These are phyloP conservation scores for Connochaetes taurinus DNA, from an alignment of 2,113 vertebrate species.

Conservation along the genomic window DNA sequence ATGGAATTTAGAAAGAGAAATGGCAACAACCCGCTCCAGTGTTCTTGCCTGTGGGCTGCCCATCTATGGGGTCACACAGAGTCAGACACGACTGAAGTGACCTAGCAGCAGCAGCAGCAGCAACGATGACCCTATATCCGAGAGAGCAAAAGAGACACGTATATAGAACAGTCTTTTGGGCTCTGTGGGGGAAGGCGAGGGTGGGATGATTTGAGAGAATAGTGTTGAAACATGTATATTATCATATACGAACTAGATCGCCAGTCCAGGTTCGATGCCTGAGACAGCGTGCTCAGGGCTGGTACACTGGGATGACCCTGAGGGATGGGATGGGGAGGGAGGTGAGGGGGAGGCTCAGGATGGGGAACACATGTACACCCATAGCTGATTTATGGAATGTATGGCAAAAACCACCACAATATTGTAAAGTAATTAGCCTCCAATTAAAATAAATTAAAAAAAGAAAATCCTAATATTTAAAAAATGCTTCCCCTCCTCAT, in stretches of 20 bases:
- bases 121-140: fast-evolving
- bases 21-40: too few relatives aligned
- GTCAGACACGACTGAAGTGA: too few relatives aligned
- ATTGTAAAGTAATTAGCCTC: neutral
- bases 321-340: neutral
- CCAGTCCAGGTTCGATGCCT: neutral
- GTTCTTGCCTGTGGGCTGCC: too few relatives aligned
- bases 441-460: neutral
- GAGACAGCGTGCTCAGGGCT: neutral
- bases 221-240: neutral
- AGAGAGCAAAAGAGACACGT: neutral
- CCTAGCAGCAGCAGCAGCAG: too few relatives aligned
- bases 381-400: neutral
- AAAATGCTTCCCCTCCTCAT: neutral
- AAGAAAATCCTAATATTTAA: neutral
- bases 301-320: neutral
- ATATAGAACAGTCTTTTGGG: neutral
- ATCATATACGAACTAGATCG: neutral
- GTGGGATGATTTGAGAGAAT: neutral
- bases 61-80: too few relatives aligned
- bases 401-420: neutral
- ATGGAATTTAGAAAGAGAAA: neutral
- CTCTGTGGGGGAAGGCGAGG: neutral
- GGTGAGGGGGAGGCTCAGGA: neutral
- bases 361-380: neutral